These are phyloP conservation scores for Zoroaster sp. DNA, from an alignment of 53 echinoderm and acorn worm genomes.

Conservation along the genomic window DNA sequence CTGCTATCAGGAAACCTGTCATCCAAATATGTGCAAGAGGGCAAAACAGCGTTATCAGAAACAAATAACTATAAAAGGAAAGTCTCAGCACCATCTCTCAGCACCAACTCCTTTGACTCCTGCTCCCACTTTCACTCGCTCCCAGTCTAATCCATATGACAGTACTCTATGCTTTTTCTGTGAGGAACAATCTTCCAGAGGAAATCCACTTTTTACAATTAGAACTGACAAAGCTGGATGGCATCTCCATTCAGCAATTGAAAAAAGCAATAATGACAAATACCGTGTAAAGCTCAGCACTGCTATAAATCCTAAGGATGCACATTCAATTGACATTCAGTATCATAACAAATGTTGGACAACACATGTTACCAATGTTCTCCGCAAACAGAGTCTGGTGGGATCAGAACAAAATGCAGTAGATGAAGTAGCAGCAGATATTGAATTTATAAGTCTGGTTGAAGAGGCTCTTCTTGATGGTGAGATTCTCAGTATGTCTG, in stretches of 20 bases:
- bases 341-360: constrained; percentile 52
- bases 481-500: neutral
- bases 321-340: constrained; percentile 37
- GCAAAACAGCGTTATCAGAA: constrained; percentile 31
- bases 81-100: neutral
- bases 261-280: constrained; percentile 26
- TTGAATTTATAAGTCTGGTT: constrained; percentile 37
- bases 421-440: constrained; percentile 10
- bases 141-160: constrained; percentile 36
- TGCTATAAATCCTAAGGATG: constrained; percentile 39
- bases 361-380: constrained; percentile 26
- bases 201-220: neutral
- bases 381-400: neutral
- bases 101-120: neutral
- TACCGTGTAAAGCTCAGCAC: constrained; percentile 17
- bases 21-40: neutral
- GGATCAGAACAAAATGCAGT: neutral
- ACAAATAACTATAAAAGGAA: neutral
- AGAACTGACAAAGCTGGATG: neutral
- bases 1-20: constrained; percentile 10
- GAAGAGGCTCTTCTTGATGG: constrained; percentile 18
- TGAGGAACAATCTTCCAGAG: neutral
- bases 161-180: constrained; percentile 31
- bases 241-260: neutral
- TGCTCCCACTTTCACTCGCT: constrained; percentile 31